phyloP scores from a whole-genome alignment of 2,888 invertebrate species.

The Megastigmus dorsalis region DNA sequence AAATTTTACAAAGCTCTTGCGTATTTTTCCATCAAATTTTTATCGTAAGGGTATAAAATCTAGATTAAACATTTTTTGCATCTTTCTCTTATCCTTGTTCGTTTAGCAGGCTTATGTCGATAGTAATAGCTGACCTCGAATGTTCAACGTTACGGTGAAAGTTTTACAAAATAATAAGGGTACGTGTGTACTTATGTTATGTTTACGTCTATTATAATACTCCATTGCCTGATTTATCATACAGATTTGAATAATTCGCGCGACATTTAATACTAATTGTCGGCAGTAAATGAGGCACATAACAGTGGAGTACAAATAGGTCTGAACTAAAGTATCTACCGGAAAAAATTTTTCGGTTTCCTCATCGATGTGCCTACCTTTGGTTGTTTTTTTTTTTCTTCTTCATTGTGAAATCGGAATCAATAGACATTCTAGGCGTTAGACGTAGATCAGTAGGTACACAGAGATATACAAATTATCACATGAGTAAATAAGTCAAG shows the following conservation, averaged over 20 bases:
- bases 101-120: too few species aligned
- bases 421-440: constrained; percentile 50
- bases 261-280: constrained; percentile 23
- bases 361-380: constrained; percentile 50
- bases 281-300: constrained; percentile 57
- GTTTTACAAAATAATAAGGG: not conserved
- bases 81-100: too few species aligned
- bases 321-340: constrained; percentile 56
- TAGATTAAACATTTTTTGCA: too few species aligned
- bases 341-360: constrained; percentile 48
- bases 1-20: too few species aligned
- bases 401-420: constrained; percentile 43
- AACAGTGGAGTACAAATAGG: constrained; percentile 55
- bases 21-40: too few species aligned
- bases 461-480: constrained; percentile 72
- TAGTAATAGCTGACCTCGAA: too few species aligned
- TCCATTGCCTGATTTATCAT: constrained; percentile 1
- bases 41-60: too few species aligned
- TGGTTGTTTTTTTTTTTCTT: constrained; percentile 54
- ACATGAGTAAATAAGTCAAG: constrained; percentile 71
- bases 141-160: not conserved
- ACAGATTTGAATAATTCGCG: constrained; percentile 33
- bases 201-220: not conserved
- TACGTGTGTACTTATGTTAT: not conserved
- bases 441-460: constrained; percentile 67